phyloP scores from a whole-genome alignment of 2,113 vertebrate genomes.

The Cyrtonyx montezumae region DNA sequence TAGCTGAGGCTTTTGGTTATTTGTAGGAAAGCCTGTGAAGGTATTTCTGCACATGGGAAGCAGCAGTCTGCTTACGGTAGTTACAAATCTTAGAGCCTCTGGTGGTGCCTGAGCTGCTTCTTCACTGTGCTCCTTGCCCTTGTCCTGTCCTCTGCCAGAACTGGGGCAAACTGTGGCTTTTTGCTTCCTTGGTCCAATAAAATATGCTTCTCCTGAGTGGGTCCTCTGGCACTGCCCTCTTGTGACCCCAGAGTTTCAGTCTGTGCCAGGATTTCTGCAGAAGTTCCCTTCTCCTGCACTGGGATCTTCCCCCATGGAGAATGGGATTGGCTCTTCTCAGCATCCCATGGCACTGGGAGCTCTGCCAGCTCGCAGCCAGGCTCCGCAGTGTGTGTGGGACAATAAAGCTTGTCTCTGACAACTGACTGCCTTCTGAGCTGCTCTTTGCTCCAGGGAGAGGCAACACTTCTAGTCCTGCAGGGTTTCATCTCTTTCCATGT shows the following conservation, averaged over 20 bases:
- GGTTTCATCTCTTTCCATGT: background rate
- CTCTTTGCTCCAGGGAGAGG: background rate
- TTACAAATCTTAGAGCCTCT: background rate
- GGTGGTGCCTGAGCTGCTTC: background rate
- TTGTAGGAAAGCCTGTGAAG: background rate
- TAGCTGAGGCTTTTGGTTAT: background rate
- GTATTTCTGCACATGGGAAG: background rate
- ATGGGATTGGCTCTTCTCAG: background rate
- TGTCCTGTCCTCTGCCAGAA: background rate
- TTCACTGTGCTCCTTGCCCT: background rate
- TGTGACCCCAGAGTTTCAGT: background rate
- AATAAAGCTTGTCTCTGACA: fast-evolving
- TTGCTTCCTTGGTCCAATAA: background rate
- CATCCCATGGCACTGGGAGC: background rate
- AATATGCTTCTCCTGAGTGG: background rate
- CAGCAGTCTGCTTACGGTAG: background rate
- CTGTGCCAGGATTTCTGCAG: background rate
- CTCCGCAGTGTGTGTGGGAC: background rate
- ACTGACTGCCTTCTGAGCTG: background rate
- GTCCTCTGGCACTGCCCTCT: background rate
- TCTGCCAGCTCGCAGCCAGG: background rate
- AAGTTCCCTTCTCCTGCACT: background rate
- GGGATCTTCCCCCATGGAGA: background rate
- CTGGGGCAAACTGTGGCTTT: background rate
- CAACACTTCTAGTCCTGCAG: background rate